Evolutionary conservation across 2,888 invertebrate species (phyloP), one percentile per base, ranked within the genome.

Genomic region (Alentia gelatinosa): DNA sequence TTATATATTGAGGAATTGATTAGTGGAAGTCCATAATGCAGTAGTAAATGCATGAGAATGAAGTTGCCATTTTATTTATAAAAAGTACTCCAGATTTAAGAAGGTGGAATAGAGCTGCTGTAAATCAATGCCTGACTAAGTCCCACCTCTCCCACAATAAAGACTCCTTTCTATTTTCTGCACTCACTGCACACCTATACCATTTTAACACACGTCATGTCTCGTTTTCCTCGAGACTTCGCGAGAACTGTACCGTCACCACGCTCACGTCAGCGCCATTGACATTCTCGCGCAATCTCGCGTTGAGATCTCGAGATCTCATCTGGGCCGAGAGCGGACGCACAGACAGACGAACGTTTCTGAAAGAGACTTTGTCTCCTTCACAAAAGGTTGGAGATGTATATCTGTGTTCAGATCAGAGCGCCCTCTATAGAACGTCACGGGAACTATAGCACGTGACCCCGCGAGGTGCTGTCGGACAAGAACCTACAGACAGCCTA

Each of bases 231-330:
- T 4, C 37, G 83, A 79, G 79, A 79, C 7, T n/a, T 83, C 23
- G 5, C 37, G 39, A n/a, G 83, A 83, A 37, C 39, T 83, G 83
- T 40, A 83, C 35, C 26, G 35, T 83, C 83, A 35, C 15, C 83
- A 39, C 40, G 12, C 37, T 23, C 83, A 37, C 26, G 83, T 37
- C 83, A 83, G 83, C 30, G 33, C 15, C 40, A 37, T 83, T 37
- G 39, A 83, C 56, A 40, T 37, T 83, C 83, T 83, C 83, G 83
- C 19, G 37, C 39, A 40, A 83, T 83, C 83, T 83, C 83, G 5
- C 40, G 83, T 40, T 37, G 26, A 15, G 23, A 40, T 83, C 68
- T 26, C 68, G 39, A 83, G 83, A 83, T 83, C 83, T 83, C 40
- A 35, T 68, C 33, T 39, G 7, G 3, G 39, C 9, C 47, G 47